Conservation (phyloP, 2,888 invertebrate species). For the Drosophila paranaensis region DNA sequence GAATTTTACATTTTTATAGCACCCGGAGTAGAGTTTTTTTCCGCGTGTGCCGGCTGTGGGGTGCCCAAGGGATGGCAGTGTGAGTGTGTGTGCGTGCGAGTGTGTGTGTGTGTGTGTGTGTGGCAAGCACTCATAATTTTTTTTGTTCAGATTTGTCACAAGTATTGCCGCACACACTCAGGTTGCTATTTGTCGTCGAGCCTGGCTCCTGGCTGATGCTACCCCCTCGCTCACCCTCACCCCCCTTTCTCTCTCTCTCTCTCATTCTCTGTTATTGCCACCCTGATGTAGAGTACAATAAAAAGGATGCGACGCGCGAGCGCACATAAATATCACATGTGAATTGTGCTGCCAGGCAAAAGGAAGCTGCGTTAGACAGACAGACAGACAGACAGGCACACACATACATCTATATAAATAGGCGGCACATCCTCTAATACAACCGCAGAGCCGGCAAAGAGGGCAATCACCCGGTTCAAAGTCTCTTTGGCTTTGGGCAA, state of each 20-base stretch:
- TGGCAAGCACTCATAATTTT: conserved; percentile 48
- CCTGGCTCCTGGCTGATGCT: conserved; percentile 14
- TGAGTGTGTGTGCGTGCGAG: background rate
- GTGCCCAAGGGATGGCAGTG: conserved; percentile 2
- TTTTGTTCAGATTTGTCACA: conserved; percentile 67
- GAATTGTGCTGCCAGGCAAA: conserved; percentile 40
- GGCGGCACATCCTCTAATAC: conserved; percentile 44
- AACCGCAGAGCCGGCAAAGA: conserved; percentile 68
- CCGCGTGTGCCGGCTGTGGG: conserved; percentile 18
- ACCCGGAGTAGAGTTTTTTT: conserved; percentile 28
- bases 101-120: conserved; percentile 34
- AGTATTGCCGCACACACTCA: conserved; percentile 74
- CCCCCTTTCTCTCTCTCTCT: no score
- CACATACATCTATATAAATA: conserved; percentile 1
- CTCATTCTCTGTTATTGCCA: conserved; percentile 33
- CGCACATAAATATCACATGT: conserved; percentile 68
- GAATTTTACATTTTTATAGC: conserved; percentile 77
- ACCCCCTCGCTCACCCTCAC: background rate
- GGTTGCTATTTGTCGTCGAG: conserved; percentile 69
- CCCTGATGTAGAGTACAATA: conserved; percentile 39
- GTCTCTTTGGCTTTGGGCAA: conserved; percentile 25
- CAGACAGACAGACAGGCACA: conserved; percentile 20
- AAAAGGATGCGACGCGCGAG: conserved; percentile 74
- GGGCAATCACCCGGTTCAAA: conserved; percentile 77
- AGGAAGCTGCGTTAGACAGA: conserved; percentile 44